Evolutionary conservation across 2,113 vertebrate species (phyloP), one percentile per base, ranked within the genome.

Genomic region (Rhinolophus ferrumequinum): DNA sequence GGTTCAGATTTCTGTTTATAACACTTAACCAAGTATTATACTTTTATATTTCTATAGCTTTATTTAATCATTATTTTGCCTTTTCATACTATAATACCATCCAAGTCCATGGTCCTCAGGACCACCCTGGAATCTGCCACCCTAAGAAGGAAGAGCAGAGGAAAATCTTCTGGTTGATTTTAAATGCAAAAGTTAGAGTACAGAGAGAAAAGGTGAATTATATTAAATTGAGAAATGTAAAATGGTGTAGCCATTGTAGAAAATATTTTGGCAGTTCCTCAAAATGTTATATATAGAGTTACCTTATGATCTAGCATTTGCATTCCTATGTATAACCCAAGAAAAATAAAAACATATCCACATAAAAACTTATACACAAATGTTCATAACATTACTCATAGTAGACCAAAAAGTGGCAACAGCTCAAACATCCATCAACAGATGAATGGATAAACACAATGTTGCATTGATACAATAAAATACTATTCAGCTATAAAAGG

Each of bases 201-300:
- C 3, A 47, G 6, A 81, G 30, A 72, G 21, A 95, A 13, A 88
- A 92, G 12, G 33, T 89, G 66, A 88, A 90, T 81, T 76, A 70
- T 47, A 84, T 44, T 84, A 79, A 79, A 73, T 9, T 22, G 41
- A 72, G 33, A 47, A 96, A 35, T 35, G 8, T 82, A 67, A 77
- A 91, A 38, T 87, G 26, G 5, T 67, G 0, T 8, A 93, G 54
- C 19, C 38, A 52, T 33, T 84, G 16, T 84, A 9, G 9, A 80
- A 90, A 79, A 66, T 3, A 77, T 6, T 92, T 80, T 75, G 3
- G 7, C 16, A 62, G 24, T 56, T 92, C 8, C 38, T 95, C 35
- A 95, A 50, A 64, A 41, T 92, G 8, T 89, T 92, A 90, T 67
- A 30, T 83, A 58, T 3, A 69, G 15, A 72, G 28, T 95, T 93